Evolutionary conservation across 2,888 invertebrate genomes (phyloP).

Genomic region (Drosophila eohydei): DNA sequence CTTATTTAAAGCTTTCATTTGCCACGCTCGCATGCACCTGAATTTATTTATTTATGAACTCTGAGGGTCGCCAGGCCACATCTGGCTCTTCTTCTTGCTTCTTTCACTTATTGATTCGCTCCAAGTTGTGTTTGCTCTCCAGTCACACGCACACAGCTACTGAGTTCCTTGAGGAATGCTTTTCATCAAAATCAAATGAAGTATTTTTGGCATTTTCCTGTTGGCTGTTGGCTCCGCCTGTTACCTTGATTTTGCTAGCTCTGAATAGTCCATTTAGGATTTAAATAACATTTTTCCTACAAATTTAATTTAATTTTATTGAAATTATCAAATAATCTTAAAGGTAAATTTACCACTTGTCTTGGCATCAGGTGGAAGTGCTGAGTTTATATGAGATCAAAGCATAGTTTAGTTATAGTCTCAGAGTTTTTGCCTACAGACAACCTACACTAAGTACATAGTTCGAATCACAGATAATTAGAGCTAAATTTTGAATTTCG

Average conservation of each 20-base stretch:
- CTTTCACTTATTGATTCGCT: conserved; percentile 65
- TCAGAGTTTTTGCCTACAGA: too few relatives aligned
- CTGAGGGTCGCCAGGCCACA: conserved; percentile 19
- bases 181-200: conserved; percentile 11
- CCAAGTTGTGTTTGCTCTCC: conserved; percentile 22
- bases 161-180: conserved; percentile 5
- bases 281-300: too few relatives aligned
- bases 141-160: conserved; percentile 4
- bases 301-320: too few relatives aligned
- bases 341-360: too few relatives aligned
- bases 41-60: conserved; percentile 60
- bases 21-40: conserved; percentile 47
- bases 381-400: too few relatives aligned
- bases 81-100: conserved; percentile 8
- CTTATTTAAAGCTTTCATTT: conserved; percentile 20
- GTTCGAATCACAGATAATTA: too few relatives aligned
- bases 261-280: background rate
- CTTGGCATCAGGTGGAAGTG: too few relatives aligned
- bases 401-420: too few relatives aligned
- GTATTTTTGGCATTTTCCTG: background rate
- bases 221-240: background rate
- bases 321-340: too few relatives aligned
- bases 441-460: too few relatives aligned
- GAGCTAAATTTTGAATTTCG: too few relatives aligned
- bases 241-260: background rate